Evolutionary conservation across 2,113 vertebrate species (phyloP).

Genomic region (Gobius niger): DNA sequence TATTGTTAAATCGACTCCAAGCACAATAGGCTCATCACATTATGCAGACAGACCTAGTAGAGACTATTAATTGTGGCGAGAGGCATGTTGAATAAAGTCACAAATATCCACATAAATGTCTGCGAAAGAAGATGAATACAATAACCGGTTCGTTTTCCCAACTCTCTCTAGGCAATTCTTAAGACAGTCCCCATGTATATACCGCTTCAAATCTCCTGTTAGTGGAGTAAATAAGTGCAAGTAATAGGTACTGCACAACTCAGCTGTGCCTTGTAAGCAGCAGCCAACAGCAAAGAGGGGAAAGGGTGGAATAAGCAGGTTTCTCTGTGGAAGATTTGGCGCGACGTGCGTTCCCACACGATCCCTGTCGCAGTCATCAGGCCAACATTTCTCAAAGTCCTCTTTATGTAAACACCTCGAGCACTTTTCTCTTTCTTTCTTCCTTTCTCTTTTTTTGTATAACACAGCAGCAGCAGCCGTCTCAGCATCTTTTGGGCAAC

Average conservation of each 20-base stretch:
- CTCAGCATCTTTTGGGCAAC: background rate
- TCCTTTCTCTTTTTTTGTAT: background rate
- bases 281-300: background rate
- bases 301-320: background rate
- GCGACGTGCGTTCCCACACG: background rate
- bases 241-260: conserved; percentile 8
- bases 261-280: conserved; percentile 10
- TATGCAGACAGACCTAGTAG: background rate
- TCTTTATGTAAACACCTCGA: background rate
- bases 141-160: too few relatives aligned
- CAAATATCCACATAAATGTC: background rate
- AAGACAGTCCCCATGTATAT: too few relatives aligned
- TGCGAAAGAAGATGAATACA: background rate
- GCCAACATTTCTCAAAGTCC: conserved; percentile 1
- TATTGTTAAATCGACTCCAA: too few relatives aligned
- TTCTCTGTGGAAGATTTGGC: background rate
- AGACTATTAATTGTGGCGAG: background rate
- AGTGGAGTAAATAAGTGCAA: background rate
- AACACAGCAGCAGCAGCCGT: background rate
- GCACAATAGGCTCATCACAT: too few relatives aligned
- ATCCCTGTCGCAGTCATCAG: background rate
- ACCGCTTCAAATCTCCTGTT: too few relatives aligned
- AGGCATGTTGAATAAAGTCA: background rate
- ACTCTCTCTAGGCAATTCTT: too few relatives aligned
- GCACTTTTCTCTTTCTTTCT: background rate